Evolutionary conservation across 1,140 invertebrate genomes (phyloP).

Genomic region (Eriosoma lanigerum): DNA sequence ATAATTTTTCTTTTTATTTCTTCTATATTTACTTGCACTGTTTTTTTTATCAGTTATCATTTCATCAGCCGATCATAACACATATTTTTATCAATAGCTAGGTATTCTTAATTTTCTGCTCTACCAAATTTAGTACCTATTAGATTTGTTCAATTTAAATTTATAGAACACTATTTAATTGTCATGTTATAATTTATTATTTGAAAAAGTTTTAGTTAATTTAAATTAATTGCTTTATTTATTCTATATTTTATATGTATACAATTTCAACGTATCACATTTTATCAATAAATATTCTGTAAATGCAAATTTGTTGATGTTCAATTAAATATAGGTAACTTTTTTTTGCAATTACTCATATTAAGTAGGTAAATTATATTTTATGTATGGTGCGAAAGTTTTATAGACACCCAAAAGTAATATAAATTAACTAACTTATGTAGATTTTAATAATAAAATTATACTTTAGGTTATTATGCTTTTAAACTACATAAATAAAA

Average conservation of each 20-base stretch:
- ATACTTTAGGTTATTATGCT: not conserved
- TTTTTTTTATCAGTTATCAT: slow-evolving; percentile 30
- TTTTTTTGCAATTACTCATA: not conserved
- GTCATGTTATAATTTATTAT: not conserved
- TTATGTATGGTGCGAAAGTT: not conserved
- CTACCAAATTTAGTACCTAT: too few relatives aligned
- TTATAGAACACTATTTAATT: not conserved
- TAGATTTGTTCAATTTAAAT: too few relatives aligned
- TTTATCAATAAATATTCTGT: not conserved
- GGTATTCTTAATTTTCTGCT: too few relatives aligned
- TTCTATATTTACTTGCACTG: not conserved
- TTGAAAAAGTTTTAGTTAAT: not conserved
- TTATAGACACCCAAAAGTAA: not conserved
- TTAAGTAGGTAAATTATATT: not conserved
- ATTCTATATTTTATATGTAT: not conserved
- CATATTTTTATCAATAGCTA: slow-evolving; percentile 14
- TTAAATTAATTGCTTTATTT: not conserved
- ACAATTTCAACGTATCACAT: not conserved
- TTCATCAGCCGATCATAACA: not conserved
- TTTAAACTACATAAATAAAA: not conserved
- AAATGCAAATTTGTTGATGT: slow-evolving; percentile 7
- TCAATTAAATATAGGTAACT: not conserved
- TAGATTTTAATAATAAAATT: not conserved
- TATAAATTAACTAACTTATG: not conserved
- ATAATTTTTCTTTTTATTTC: slow-evolving; percentile 19